Base-by-base conservation (phyloP, 2,797 vertebrate species). In the Aeoliscus strigatus region DNA sequence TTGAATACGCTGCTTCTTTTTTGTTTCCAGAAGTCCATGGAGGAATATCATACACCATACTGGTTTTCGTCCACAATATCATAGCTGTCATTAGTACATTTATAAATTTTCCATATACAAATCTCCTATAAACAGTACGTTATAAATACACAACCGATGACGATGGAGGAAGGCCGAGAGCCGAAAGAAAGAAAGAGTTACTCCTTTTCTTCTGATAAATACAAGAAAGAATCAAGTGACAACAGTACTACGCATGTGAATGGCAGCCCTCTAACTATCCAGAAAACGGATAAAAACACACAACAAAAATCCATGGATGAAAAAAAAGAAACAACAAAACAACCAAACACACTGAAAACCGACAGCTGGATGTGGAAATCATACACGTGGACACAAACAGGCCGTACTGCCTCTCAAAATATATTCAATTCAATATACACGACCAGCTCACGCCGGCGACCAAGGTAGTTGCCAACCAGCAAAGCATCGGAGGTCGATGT, bases 401-500 rank as follows among this genome's bases (percentile, higher is more conserved):
- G 70, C 79, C 52, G 67, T 57, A 46, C 70, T 44, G 72, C 70
- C 75, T 42, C 52, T 70, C 66, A 79, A 79, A 84, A 83, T 80
- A 78, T 74, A 79, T 70, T 77, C 73, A 77, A 64, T 72, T 69
- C 70, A 80, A 79, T 79, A 48, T 80, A 83, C 81, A 85, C 26
- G 70, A 65, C 70, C 51, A 42, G 66, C 62, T 77, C 69, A 83
- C 84, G 80, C 84, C 60, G 78, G 81, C 73, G 83, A 87, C 80
- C 75, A 77, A 86, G 90, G 86, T 84, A 86, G 89, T 81, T 83
- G 89, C 88, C 86, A 80, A 79, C 82, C 70, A 84, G 83, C 73
- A 56, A 73, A 76, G 50, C 56, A 45, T 27, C 54, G 51, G 43
- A 44, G 47, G 53, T 51, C 46, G 44, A 79, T 60, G 53, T 3